Evolutionary conservation across 2,113 vertebrate genomes (phyloP), one percentile per base, ranked within the genome.

Genomic region (Chunga burmeisteri): DNA sequence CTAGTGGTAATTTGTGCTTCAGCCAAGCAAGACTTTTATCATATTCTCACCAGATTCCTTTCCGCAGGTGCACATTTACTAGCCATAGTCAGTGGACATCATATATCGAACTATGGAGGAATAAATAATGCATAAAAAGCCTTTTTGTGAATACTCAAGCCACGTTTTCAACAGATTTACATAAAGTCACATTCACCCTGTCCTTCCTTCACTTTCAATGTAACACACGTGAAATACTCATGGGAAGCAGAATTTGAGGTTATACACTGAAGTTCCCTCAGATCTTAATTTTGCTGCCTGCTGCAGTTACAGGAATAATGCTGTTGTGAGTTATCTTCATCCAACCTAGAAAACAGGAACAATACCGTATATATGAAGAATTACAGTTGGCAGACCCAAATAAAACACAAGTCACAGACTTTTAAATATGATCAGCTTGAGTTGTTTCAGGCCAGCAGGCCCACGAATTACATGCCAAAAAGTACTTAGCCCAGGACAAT

Each of bases 111-210:
- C 30, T 53, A 50, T 34, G 40, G 49, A 85, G 49, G 36, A 92
- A 91, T 86, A 88, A 91, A 82, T 86, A 95, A 82, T 62, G 40
- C 38, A 88, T 90, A 40, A 93, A 96, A 95, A 73, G 29, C 11
- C 34, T 96, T 95, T 95, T 73, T 77, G n/a, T 82, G 86, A 94
- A 68, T 81, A 73, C 58, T 81, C 40, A 71, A 83, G 52, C 21
- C 19, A 34, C 65, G n/a, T 82, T 95, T 94, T 94, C 62, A 91
- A 78, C 53, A 91, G 71, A 94, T 94, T 89, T 86, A 70, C 78
- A 88, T 87, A 66, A 93, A 95, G 87, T 89, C 84, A 94, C 78
- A 90, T 94, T 92, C 93, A 88, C 14, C 16, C 53, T 79, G 32
- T 72, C 88, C 58, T 93, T 79, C 63, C 25, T 71, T 91, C n/a